Base-by-base conservation (phyloP, 2,888 invertebrate genomes). In the Apodemia hepburni region DNA sequence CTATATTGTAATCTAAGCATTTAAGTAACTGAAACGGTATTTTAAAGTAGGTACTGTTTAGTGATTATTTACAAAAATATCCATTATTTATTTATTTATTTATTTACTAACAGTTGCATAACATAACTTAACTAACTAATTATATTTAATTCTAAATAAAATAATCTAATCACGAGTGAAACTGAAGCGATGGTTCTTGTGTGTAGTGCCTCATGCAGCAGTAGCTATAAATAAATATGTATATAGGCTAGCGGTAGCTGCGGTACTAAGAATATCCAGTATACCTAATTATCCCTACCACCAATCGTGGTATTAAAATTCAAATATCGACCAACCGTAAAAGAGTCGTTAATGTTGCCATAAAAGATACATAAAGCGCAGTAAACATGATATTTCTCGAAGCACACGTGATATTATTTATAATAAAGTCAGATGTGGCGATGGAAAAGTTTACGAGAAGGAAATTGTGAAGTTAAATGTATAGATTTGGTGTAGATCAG, bases 281-380 rank as follows among this genome's bases (percentile, higher is more conserved):
- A 54, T 15, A 27, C 59, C 47, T 65, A 58, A 64, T 64, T 69
- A 62, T 62, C 64, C 59, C n/a, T 17, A 64, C 64, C 63, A 67
- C 65, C 61, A 62, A 42, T 58, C 59, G 47, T 62, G 61, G 59
- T 60, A 65, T 70, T 68, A 68, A 68, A 63, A 70, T 70, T 70
- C 68, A 71, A 63, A 69, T 64, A 67, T 66, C 65, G 60, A 58
- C 64, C 66, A 62, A 65, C 64, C 27, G 67, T 72, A 70, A 69
- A 70, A 61, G 38, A 58, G 61, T 66, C 64, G 66, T 71, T 69
- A 66, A 63, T 65, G 65, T 47, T 61, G 65, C 63, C 65, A 69
- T 69, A 70, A 70, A 69, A 67, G 62, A 45, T 22, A 60, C 66
- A 63, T 67, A 65, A 68, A 69, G 35, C 65, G 61, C 61, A 67